Percentiles rank a stretch among this genome's conserved stretches.
phyloP scores from a whole-genome alignment of 2,888 invertebrate species.

The Muscina levida region DNA sequence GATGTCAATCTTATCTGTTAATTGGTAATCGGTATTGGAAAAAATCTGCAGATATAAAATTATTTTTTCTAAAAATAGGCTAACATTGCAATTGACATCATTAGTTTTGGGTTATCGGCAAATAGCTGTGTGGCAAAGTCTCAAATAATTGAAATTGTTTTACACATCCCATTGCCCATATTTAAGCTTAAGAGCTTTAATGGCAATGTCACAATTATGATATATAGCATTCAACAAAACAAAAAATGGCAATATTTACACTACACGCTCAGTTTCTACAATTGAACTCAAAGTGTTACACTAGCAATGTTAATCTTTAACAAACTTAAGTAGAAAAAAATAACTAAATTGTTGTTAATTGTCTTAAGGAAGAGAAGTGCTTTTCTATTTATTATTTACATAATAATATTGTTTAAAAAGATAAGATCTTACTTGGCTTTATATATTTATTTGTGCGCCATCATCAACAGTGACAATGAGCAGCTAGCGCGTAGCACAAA shows the following conservation, averaged over 20 bases:
- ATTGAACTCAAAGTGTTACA: neutral
- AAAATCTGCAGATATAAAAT: too few relatives aligned
- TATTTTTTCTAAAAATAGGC: too few relatives aligned
- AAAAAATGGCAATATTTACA: too few relatives aligned
- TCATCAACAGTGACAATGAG: conserved; percentile 24
- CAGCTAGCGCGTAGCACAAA: neutral
- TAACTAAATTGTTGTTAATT: conserved; percentile 50
- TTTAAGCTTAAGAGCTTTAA: too few relatives aligned
- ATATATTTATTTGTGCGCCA: conserved; percentile 46
- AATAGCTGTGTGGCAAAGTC: too few relatives aligned
- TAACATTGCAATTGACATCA: too few relatives aligned
- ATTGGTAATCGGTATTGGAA: too few relatives aligned
- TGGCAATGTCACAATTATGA: conserved; percentile 1
- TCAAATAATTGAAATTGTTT: too few relatives aligned
- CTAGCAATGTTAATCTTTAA: conserved; percentile 7
- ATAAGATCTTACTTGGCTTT: conserved; percentile 58
- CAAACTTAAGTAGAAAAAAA: conserved; percentile 31
- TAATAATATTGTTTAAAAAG: conserved; percentile 43
- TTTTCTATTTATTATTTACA: conserved; percentile 32
- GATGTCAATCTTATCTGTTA: too few relatives aligned
- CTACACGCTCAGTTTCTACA: neutral
- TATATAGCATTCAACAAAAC: too few relatives aligned
- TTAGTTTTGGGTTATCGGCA: too few relatives aligned
- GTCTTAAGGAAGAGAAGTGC: conserved; percentile 22
- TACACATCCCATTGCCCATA: too few relatives aligned